Percentiles rank a stretch among this genome's conserved stretches.
Evolutionary conservation across 2,797 vertebrate species (phyloP).

Genomic region (Urophycis tenuis): DNA sequence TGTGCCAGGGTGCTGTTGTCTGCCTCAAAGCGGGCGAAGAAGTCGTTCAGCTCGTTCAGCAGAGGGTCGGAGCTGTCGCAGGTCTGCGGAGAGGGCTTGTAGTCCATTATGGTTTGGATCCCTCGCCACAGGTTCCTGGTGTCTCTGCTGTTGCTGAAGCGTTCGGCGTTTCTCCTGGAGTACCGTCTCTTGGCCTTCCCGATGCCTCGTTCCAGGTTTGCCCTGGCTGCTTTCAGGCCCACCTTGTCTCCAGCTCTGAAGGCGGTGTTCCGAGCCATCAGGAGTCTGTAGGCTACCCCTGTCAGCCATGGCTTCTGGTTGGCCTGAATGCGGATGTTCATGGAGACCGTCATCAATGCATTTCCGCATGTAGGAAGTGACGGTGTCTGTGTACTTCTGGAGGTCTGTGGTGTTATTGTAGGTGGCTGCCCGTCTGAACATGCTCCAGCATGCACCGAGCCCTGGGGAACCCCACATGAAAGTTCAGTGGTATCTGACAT

Average conservation of each 20-base stretch:
- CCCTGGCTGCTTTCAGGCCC: not conserved
- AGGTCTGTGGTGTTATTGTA: too few relatives aligned
- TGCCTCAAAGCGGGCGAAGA: not conserved
- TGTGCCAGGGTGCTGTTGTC: too few relatives aligned
- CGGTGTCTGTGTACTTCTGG: too few relatives aligned
- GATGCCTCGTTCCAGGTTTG: not conserved
- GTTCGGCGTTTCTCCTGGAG: not conserved
- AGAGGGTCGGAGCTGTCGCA: not conserved
- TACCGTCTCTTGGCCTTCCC: not conserved
- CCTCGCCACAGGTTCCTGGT: not conserved
- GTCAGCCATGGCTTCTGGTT: slow-evolving; percentile 7
- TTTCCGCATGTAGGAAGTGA: too few relatives aligned
- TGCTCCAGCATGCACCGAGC: too few relatives aligned
- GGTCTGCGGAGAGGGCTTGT: not conserved
- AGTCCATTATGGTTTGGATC: too few relatives aligned
- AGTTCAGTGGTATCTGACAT: too few relatives aligned
- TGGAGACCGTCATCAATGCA: too few relatives aligned
- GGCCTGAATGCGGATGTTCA: too few relatives aligned
- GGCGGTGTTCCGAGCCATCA: not conserved
- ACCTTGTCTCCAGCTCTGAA: not conserved
- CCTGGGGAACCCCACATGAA: too few relatives aligned
- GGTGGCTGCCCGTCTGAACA: too few relatives aligned
- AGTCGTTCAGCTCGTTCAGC: not conserved
- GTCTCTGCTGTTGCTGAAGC: not conserved
- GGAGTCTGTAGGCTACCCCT: not conserved